Percentiles rank a stretch among this genome's conserved stretches.
phyloP scores from a whole-genome alignment of 2,797 vertebrate species.

The Synaphobranchus kaupii region DNA sequence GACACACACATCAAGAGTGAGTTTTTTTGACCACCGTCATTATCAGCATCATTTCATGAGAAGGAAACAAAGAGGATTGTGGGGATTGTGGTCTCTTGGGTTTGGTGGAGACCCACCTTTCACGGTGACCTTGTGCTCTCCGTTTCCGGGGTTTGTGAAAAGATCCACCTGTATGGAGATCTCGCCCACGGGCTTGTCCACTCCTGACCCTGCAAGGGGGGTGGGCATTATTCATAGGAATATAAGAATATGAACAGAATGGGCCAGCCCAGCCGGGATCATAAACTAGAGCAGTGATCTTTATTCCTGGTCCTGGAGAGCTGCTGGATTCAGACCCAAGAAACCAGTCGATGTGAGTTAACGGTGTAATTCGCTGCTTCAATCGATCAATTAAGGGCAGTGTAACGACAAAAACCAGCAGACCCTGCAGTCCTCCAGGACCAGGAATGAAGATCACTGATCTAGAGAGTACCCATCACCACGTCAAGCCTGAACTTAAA shows the following conservation, averaged over 20 bases:
- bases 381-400: too few species aligned
- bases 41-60: neutral
- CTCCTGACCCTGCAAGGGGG: slow-evolving; percentile 77
- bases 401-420: too few species aligned
- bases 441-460: too few species aligned
- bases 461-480: too few species aligned
- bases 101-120: slow-evolving; percentile 75
- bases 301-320: too few species aligned
- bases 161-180: slow-evolving; percentile 90
- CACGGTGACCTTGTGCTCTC: slow-evolving; percentile 86
- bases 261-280: neutral
- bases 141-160: slow-evolving; percentile 84
- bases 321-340: too few species aligned
- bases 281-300: too few species aligned
- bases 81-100: neutral
- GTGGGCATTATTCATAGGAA: neutral
- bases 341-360: too few species aligned
- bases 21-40: neutral
- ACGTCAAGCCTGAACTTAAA: neutral
- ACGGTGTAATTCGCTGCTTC: too few species aligned
- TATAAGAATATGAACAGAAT: neutral
- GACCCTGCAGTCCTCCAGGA: too few species aligned
- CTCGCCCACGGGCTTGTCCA: slow-evolving; percentile 90
- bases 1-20: neutral
- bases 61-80: neutral